Percentiles rank a stretch among this genome's conserved stretches.
phyloP scores from a whole-genome alignment of 2,888 invertebrate genomes.

The Yponomeuta sedellus region DNA sequence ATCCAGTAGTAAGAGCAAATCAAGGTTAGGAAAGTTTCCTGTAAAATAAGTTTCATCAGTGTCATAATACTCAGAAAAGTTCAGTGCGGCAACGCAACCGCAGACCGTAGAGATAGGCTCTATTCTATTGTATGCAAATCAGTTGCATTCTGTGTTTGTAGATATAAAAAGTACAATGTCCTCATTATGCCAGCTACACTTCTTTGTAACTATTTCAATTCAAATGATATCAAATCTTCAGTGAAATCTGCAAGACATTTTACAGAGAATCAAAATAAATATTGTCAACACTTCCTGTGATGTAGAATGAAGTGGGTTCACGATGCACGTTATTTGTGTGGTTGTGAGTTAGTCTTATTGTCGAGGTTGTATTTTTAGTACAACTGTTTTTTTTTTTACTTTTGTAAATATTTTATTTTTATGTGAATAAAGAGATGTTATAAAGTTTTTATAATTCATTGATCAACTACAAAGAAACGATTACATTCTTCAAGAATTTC shows the following conservation, averaged over 20 bases:
- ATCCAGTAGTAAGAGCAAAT: not conserved
- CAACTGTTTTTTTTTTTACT: constrained; percentile 12
- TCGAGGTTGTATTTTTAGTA: not conserved
- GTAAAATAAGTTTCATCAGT: not conserved
- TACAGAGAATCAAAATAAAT: not conserved
- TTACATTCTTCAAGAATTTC: constrained; percentile 14
- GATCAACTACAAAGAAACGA: constrained; percentile 15
- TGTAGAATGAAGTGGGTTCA: constrained; percentile 2
- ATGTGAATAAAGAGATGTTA: constrained; percentile 15
- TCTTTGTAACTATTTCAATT: not conserved
- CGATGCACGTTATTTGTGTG: constrained; percentile 8
- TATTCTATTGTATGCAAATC: not conserved
- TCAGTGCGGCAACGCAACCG: not conserved
- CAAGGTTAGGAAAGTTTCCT: not conserved
- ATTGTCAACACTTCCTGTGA: constrained; percentile 3
- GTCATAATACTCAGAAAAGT: constrained; percentile 1
- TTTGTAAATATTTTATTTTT: constrained; percentile 15
- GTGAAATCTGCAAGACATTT: not conserved
- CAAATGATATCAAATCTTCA: not conserved
- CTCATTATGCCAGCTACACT: not conserved
- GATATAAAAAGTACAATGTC: not conserved
- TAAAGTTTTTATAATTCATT: constrained; percentile 16
- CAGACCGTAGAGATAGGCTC: not conserved
- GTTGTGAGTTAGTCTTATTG: constrained; percentile 8
- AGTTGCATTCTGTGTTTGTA: not conserved